These are phyloP conservation scores for Apistogramma diplotaenia DNA, from an alignment of 2,113 vertebrate species.

Conservation along the genomic window DNA sequence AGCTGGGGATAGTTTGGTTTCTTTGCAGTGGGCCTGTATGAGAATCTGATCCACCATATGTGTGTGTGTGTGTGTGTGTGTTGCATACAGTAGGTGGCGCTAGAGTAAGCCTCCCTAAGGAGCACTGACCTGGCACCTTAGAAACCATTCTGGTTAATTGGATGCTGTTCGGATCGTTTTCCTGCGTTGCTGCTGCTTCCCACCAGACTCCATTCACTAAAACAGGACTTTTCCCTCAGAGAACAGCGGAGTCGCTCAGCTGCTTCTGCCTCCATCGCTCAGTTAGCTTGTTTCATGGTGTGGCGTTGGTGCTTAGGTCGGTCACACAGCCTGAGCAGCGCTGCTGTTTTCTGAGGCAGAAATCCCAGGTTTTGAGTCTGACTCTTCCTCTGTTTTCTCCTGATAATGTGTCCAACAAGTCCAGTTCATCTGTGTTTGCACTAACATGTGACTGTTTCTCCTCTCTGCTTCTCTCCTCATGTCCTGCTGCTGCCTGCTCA, in stretches of 20 bases:
- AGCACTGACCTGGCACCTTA: not conserved
- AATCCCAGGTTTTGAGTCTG: not conserved
- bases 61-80: not conserved
- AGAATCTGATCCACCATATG: not conserved
- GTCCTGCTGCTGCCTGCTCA: not conserved
- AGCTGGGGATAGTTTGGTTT: not conserved
- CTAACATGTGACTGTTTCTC: not conserved
- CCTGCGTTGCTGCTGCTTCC: not conserved
- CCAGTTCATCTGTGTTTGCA: not conserved
- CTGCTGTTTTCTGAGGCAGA: not conserved
- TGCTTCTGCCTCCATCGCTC: not conserved
- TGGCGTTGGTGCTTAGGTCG: not conserved
- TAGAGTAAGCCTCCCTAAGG: not conserved
- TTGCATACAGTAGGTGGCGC: not conserved
- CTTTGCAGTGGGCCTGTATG: not conserved
- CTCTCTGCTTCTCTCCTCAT: not conserved
- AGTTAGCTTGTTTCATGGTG: not conserved
- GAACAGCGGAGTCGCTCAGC: not conserved
- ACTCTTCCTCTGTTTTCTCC: not conserved
- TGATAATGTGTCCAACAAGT: not conserved
- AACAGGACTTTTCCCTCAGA: not conserved
- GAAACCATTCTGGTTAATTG: not conserved
- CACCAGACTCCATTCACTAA: not conserved
- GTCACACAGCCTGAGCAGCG: not conserved
- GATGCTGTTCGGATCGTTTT: not conserved